Evolutionary conservation across 2,113 vertebrate genomes (phyloP).

Genomic region (Dasyprocta punctata): DNA sequence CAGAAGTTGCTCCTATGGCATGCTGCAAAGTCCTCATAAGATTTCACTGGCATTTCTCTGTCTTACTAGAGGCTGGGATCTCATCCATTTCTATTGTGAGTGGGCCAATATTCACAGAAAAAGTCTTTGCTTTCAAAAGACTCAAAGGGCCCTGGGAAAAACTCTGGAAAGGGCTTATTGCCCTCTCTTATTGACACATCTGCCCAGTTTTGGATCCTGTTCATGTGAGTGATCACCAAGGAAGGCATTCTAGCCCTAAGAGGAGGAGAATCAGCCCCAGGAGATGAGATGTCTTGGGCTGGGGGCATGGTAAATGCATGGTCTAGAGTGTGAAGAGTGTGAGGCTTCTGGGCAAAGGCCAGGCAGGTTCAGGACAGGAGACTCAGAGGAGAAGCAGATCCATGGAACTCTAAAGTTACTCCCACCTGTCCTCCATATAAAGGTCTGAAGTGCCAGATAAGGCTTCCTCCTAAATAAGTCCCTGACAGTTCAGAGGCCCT

Average conservation of each 20-base stretch:
- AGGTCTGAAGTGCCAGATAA: neutral
- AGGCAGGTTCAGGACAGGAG: neutral
- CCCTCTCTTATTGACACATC: neutral
- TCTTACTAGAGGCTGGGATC: neutral
- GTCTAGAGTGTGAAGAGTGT: neutral
- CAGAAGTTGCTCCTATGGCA: neutral
- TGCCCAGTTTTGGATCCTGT: neutral
- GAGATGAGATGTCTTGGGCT: neutral
- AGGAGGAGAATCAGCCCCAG: neutral
- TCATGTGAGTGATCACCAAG: neutral
- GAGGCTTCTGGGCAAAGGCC: neutral
- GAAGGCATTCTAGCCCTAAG: neutral
- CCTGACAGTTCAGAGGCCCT: neutral
- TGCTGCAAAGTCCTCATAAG: neutral
- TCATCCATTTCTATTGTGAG: neutral
- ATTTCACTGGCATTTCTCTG: neutral
- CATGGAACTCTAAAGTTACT: neutral
- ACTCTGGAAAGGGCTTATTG: neutral
- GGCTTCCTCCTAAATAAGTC: neutral
- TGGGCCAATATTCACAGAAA: neutral
- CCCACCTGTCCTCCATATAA: neutral
- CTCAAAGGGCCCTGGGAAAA: neutral
- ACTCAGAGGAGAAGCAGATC: neutral
- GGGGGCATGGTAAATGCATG: too few relatives aligned
- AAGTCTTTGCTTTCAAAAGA: neutral